phyloP scores from a whole-genome alignment of 2,113 vertebrate species.

The Rallus limicola region DNA sequence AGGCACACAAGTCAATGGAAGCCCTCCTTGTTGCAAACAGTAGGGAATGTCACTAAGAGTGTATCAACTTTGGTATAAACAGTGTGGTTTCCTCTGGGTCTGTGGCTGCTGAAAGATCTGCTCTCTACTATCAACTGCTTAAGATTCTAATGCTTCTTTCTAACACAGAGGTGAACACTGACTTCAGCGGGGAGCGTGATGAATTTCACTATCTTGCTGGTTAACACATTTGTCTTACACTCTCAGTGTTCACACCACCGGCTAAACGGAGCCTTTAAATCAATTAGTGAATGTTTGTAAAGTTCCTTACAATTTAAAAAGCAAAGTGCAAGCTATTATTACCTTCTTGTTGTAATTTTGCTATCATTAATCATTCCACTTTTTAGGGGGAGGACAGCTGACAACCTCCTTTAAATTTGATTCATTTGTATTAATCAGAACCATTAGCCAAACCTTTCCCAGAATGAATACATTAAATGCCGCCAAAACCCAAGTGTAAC shows the following conservation, averaged over 20 bases:
- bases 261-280: slow-evolving; percentile 8
- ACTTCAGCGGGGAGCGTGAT: background rate
- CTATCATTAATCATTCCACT: slow-evolving; percentile 1
- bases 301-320: slow-evolving; percentile 14
- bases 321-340: background rate
- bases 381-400: slow-evolving; percentile 32
- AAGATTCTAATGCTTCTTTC: background rate
- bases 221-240: background rate
- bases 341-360: slow-evolving; percentile 4
- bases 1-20: background rate
- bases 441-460: background rate
- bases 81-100: background rate
- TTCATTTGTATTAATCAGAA: slow-evolving; percentile 13
- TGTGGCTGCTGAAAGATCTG: background rate
- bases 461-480: background rate
- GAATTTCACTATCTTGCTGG: background rate
- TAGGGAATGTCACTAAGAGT: background rate
- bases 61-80: background rate
- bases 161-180: background rate
- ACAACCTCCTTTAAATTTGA: background rate
- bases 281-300: background rate
- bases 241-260: background rate
- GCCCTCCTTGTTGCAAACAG: background rate
- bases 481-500: background rate
- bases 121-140: background rate